A percentile compares a stretch with the other conserved stretches of the same genome.
phyloP scores from a whole-genome alignment of 2,888 invertebrate species.

The Mimas tiliae region DNA sequence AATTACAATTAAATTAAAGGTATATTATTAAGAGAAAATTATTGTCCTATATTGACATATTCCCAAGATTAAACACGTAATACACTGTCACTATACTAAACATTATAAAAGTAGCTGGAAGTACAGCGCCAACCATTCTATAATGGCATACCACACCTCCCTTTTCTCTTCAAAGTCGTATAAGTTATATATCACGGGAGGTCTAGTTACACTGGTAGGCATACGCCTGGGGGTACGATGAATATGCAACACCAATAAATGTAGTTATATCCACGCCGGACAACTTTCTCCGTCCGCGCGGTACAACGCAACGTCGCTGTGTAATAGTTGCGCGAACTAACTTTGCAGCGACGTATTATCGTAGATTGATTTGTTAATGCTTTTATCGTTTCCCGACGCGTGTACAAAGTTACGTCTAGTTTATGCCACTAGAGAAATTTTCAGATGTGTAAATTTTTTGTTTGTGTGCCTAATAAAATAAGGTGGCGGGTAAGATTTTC shows the following conservation, averaged over 20 bases:
- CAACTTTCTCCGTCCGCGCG: constrained; percentile 70
- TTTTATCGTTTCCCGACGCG: constrained; percentile 26
- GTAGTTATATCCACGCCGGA: constrained; percentile 72
- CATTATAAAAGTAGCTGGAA: constrained; percentile 70
- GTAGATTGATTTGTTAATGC: constrained; percentile 50
- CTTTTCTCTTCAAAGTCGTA: constrained; percentile 26
- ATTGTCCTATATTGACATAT: neutral
- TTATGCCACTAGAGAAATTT: neutral
- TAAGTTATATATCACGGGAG: constrained; percentile 32
- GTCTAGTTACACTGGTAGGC: constrained; percentile 49
- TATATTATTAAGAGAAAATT: too few species aligned
- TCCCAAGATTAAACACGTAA: constrained; percentile 40
- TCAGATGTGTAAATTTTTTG: neutral
- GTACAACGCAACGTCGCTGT: constrained; percentile 51
- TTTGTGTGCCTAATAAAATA: neutral
- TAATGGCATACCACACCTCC: constrained; percentile 42
- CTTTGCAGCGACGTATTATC: constrained; percentile 40
- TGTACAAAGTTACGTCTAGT: constrained; percentile 1
- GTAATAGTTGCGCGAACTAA: constrained; percentile 39
- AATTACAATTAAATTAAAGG: too few species aligned
- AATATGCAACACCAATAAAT: constrained; percentile 82
- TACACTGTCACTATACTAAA: constrained; percentile 62
- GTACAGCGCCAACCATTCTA: constrained; percentile 48
- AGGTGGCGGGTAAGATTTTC: neutral
- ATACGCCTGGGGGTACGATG: constrained; percentile 70